Evolutionary conservation across 30 jellyfish, hydroid and myxozoan genomes (phyloP), one percentile per base, ranked within the genome.

Genomic region (Chironex yamaguchii): DNA sequence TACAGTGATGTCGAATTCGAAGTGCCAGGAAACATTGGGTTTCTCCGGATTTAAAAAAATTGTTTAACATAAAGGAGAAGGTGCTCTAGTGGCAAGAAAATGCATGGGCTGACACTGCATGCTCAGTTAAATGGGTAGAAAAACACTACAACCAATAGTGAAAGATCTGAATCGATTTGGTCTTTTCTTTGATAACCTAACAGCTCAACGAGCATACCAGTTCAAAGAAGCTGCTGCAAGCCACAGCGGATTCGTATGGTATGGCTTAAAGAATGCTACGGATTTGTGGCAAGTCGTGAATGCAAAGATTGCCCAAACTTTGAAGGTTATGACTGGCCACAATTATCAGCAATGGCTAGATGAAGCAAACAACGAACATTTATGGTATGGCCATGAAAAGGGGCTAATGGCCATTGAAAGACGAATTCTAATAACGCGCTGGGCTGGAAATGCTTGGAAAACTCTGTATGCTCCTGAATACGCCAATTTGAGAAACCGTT

Each of bases 211-310:
- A 34, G 36, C 28, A 4, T 9, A 72, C 11, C 49, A n/a, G 49
- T 72, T 72, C 86, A 72, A 72, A 69, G 86, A 72, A 36, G 86
- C 86, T 72, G 86, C 49, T 13, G 20, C 36, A 13, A 22, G 36
- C 17, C 33, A 33, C 4, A 21, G 36, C 82, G 28, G 81, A 11
- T 11, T 72, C 25, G 4, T 68, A 12, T 36, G 86, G 86, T 72
- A 11, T 72, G 82, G 82, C 9, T 30, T 13, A 9, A 36, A 71
- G 4, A 72, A 72, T 36, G 83, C 84, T 22, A 72, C 84, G 11
- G 86, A 72, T 29, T 72, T 72, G 84, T 72, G 86, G 86, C 86
- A 72, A 29, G 86, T 72, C 84, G 25, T 72, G 20, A 84, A 72
- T 32, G 86, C 86, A 13, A 84, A 84, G 25, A 72, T 72, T 25